Evolutionary conservation across 1,140 invertebrate genomes (phyloP), one percentile per base, ranked within the genome.

Genomic region (Sesamia nonagrioides): DNA sequence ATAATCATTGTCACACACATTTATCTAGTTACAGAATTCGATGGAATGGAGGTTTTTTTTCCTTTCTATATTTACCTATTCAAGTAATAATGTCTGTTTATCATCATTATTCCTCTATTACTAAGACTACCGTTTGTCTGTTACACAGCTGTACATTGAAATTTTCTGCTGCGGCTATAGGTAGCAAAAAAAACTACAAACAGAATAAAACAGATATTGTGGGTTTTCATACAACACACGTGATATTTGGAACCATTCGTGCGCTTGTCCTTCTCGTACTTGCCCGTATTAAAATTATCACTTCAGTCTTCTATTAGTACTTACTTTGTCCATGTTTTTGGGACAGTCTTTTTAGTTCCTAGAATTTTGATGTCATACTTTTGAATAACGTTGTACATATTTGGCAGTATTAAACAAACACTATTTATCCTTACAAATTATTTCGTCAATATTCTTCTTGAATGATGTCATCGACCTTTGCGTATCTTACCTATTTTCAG

Each of bases 291-390:
- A 40, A 0, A 21, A 66, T 66, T 66, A 42, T 42, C 61, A 42
- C 61, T 17, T 66, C 61, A 17, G 21, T 13, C 11, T 17, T n/a
- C 61, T 66, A 66, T 66, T 66, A 42, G 61, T 42, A 42, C 11
- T 1, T n/a, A 50, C 27, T 60, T 66, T 66, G 61, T 42, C 17
- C 37, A 37, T 13, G 13, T 66, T 6, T 66, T 66, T 63, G n/a
- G n/a, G 35, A 6, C 21, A n/a, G 6, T n/a, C 8, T 42, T 42
- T 42, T 42, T 66, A 42, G 8, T 66, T 66, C 37, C n/a, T 42
- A 66, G 61, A 21, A 66, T 42, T 27, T 42, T 66, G 61, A 66
- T 63, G 60, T 63, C 60, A 63, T 61, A 40, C 35, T 17, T 42
- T 37, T 63, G 15, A 42, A 42, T 63, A n/a, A 2, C 4, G 11